Percentiles rank a stretch among this genome's conserved stretches.
phyloP scores from a whole-genome alignment of 1,140 invertebrate species.

The Delia radicum region DNA sequence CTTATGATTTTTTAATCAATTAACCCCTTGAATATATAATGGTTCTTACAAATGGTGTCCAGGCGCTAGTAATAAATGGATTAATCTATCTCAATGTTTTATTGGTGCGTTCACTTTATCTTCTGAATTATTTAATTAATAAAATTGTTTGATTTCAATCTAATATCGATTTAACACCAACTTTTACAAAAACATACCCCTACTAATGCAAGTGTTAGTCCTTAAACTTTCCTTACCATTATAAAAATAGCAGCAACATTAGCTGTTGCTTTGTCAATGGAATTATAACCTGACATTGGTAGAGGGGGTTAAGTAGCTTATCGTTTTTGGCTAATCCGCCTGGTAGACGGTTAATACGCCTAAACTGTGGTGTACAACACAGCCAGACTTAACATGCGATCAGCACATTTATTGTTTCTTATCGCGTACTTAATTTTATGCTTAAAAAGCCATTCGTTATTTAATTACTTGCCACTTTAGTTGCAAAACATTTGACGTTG shows the following conservation, averaged over 20 bases:
- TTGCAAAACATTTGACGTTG: neutral
- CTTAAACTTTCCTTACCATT: no score
- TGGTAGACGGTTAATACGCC: no score
- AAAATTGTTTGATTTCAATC: neutral
- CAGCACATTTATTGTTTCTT: conserved; percentile 23
- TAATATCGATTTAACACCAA: neutral
- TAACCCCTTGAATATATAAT: no score
- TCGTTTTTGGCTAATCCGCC: conserved; percentile 12
- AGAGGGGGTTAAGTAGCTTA: neutral
- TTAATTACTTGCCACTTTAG: conserved; percentile 23
- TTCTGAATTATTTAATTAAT: no score
- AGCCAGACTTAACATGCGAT: conserved; percentile 15
- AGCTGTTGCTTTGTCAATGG: neutral
- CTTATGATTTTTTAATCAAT: no score
- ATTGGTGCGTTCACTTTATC: no score
- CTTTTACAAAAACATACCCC: neutral
- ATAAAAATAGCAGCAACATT: no score
- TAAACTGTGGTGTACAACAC: neutral
- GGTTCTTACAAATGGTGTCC: no score
- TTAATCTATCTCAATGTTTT: no score
- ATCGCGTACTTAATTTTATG: conserved; percentile 23
- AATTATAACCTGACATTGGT: neutral
- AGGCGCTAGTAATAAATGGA: no score
- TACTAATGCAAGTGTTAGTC: no score
- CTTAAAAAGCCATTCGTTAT: conserved; percentile 24